Conservation (phyloP, 2,113 vertebrate genomes). For the Etheostoma spectabile region DNA sequence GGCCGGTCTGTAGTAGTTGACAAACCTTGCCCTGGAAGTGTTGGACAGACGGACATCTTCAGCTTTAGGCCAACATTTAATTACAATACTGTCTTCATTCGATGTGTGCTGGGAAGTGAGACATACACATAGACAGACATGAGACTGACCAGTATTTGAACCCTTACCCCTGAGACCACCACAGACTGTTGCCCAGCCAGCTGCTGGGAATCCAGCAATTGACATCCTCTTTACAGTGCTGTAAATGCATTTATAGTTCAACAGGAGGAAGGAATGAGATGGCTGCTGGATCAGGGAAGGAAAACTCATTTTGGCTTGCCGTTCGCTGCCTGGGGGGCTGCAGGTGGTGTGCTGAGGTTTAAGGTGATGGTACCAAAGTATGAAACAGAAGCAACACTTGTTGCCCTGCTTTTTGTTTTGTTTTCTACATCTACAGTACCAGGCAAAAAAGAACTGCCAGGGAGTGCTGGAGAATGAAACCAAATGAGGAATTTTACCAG, state of each 20-base stretch:
- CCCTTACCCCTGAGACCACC: constrained; percentile 71
- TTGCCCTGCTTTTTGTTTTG: not conserved
- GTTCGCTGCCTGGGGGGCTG: constrained; percentile 27
- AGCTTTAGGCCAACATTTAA: not conserved
- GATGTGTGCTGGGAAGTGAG: not conserved
- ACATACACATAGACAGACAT: constrained; percentile 39
- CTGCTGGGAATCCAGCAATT: constrained; percentile 76
- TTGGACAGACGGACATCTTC: not conserved
- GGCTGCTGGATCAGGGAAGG: constrained; percentile 56
- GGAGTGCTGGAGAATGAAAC: constrained; percentile 3
- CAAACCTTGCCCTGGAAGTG: not conserved
- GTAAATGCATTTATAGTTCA: constrained; percentile 77
- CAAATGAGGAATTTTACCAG: constrained; percentile 16
- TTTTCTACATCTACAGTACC: constrained; percentile 9
- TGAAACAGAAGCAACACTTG: constrained; percentile 26
- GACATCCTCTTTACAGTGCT: constrained; percentile 83
- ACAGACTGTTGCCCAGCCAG: constrained; percentile 65
- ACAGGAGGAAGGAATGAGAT: constrained; percentile 67
- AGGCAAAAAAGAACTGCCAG: not conserved
- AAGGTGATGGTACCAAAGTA: constrained; percentile 33
- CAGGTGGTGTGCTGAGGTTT: constrained; percentile 9
- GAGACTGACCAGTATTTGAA: constrained; percentile 77
- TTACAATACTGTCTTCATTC: constrained; percentile 20
- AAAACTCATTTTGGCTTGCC: constrained; percentile 61
- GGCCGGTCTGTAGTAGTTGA: not conserved